Conservation (phyloP, 1,140 invertebrate genomes). For the Galendromus occidentalis region DNA sequence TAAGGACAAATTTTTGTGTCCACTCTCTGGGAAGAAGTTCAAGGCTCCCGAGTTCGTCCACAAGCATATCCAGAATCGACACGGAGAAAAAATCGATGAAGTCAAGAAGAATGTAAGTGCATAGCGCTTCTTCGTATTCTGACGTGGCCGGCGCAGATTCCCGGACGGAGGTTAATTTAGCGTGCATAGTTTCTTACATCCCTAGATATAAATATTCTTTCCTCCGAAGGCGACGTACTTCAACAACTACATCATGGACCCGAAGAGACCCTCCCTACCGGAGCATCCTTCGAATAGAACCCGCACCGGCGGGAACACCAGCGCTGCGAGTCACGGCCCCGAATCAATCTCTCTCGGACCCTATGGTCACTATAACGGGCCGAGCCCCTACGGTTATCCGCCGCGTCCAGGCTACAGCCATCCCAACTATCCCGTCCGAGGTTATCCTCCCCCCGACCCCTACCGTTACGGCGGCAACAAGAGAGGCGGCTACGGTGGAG, state of each 20-base stretch:
- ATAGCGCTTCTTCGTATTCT: no score
- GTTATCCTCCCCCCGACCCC: conserved; percentile 5
- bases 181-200: conserved; percentile 12
- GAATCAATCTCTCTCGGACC: no score
- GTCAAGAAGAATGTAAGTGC: conserved; percentile 75
- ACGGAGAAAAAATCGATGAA: conserved; percentile 85
- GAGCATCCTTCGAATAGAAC: conserved; percentile 51
- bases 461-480: conserved; percentile 26
- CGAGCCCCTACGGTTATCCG: conserved; percentile 13
- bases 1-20: conserved; percentile 97
- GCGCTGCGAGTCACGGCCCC: not conserved
- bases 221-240: conserved; percentile 61
- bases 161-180: not conserved
- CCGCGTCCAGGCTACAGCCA: conserved; percentile 1
- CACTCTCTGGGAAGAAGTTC: conserved; percentile 95
- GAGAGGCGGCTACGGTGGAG: conserved; percentile 20
- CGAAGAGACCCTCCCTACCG: conserved; percentile 76
- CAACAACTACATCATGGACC: conserved; percentile 90
- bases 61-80: conserved; percentile 96
- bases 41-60: conserved; percentile 96
- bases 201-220: not conserved
- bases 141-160: not conserved
- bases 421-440: not conserved
- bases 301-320: conserved; percentile 18
- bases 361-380: not conserved